Evolutionary conservation across 2,113 vertebrate species (phyloP).

Genomic region (Malurus alboscapulatus): DNA sequence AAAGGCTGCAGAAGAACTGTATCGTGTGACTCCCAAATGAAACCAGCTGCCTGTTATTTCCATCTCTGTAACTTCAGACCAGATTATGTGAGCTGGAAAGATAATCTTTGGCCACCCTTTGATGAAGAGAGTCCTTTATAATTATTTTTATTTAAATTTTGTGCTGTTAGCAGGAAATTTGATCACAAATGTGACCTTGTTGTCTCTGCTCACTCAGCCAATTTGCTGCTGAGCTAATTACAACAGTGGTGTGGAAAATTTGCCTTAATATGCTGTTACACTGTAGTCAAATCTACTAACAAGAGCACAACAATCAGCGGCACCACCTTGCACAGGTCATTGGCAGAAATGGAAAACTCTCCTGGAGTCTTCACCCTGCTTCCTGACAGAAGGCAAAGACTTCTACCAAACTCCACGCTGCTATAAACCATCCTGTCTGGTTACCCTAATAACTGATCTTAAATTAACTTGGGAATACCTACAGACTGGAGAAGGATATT

Average conservation of each 20-base stretch:
- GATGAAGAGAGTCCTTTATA: not conserved
- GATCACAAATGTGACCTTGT: not conserved
- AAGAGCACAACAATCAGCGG: not conserved
- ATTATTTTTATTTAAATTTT: constrained; percentile 3
- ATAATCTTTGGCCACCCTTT: not conserved
- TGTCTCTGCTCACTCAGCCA: not conserved
- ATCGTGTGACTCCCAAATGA: not conserved
- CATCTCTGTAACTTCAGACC: not conserved
- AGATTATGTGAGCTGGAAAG: not conserved
- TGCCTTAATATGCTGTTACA: not conserved
- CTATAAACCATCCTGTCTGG: not conserved
- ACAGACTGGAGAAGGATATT: not conserved
- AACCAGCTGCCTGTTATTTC: constrained; percentile 37
- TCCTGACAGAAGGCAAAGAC: not conserved
- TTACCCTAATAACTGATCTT: not conserved
- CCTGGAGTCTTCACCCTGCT: not conserved
- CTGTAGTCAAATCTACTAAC: not conserved
- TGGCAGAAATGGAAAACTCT: not conserved
- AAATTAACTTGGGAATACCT: not conserved
- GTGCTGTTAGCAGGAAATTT: not conserved
- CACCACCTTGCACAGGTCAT: not conserved
- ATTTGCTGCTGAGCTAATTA: not conserved
- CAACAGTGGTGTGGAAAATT: not conserved
- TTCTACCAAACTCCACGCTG: not conserved
- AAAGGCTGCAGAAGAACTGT: not conserved